Evolutionary conservation across 1,140 invertebrate genomes (phyloP).

Genomic region (Drosophila teissieri): DNA sequence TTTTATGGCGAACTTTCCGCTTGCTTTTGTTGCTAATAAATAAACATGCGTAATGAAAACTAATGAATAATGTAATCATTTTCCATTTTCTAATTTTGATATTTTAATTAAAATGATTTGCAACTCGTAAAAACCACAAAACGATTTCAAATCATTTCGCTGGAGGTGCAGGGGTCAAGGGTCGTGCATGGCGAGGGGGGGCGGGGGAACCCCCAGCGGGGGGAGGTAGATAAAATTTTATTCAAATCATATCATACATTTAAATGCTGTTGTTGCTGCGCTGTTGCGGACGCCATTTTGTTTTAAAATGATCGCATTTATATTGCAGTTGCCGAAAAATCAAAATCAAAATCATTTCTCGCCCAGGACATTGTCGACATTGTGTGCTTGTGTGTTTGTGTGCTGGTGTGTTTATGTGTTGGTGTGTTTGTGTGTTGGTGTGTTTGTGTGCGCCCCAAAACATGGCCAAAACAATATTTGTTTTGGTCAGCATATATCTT

Average conservation of each 20-base stretch:
- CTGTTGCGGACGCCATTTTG: conserved; percentile 62
- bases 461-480: conserved; percentile 75
- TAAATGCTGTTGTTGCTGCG: conserved; percentile 37
- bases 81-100: conserved; percentile 84
- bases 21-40: conserved; percentile 63
- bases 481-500: conserved; percentile 48
- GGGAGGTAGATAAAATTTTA: conserved; percentile 50
- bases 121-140: conserved; percentile 84
- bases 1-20: not conserved
- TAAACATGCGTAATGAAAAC: conserved; percentile 83
- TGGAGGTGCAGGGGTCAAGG: not conserved
- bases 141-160: conserved; percentile 83
- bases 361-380: conserved; percentile 33
- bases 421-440: conserved; percentile 7
- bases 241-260: conserved; percentile 80
- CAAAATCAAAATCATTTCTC: conserved; percentile 75
- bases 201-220: conserved; percentile 1
- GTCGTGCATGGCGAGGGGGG: not conserved
- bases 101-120: conserved; percentile 85
- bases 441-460: conserved; percentile 36
- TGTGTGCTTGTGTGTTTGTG: conserved; percentile 8
- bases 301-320: conserved; percentile 82
- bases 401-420: conserved; percentile 8
- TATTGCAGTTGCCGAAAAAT: conserved; percentile 70
- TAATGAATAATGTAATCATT: conserved; percentile 85